Percentiles rank a stretch among this genome's conserved stretches.
Conservation (phyloP, 2,113 vertebrate genomes). For the Brachionichthys hirsutus region DNA sequence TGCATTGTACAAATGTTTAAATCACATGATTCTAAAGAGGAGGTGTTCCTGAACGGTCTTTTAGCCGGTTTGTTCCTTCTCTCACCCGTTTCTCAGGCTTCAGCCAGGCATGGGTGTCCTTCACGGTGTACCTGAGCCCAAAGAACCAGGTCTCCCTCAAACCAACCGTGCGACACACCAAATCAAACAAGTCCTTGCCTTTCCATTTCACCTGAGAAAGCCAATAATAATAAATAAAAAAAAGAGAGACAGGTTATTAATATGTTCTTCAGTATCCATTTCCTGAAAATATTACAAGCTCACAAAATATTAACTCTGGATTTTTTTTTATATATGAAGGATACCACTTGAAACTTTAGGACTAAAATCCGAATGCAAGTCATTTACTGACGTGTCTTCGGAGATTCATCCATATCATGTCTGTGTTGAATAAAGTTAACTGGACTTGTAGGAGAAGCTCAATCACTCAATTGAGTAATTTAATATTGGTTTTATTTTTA, state of each 20-base stretch:
- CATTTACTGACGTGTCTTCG: background rate
- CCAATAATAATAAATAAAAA: no score
- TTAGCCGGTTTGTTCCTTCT: background rate
- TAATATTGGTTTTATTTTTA: no score
- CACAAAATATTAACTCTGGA: background rate
- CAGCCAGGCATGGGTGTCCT: conserved; percentile 89
- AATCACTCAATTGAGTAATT: no score
- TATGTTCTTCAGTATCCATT: background rate
- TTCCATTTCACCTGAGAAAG: conserved; percentile 89
- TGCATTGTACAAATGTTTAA: background rate
- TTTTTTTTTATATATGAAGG: background rate
- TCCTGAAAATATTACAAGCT: background rate
- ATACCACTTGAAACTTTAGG: background rate
- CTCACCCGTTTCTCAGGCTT: conserved; percentile 90
- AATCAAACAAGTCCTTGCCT: conserved; percentile 91
- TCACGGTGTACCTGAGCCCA: conserved; percentile 86
- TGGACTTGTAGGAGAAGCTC: no score
- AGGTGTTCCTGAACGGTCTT: background rate
- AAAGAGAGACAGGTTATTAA: background rate
- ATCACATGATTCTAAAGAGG: no score
- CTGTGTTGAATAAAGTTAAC: no score
- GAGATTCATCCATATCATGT: no score
- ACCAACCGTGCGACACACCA: conserved; percentile 87
- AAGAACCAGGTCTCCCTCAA: conserved; percentile 94
- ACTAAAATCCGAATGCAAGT: background rate